Conservation (phyloP, 1,140 invertebrate species). For the Aporrectodea caliginosa region DNA sequence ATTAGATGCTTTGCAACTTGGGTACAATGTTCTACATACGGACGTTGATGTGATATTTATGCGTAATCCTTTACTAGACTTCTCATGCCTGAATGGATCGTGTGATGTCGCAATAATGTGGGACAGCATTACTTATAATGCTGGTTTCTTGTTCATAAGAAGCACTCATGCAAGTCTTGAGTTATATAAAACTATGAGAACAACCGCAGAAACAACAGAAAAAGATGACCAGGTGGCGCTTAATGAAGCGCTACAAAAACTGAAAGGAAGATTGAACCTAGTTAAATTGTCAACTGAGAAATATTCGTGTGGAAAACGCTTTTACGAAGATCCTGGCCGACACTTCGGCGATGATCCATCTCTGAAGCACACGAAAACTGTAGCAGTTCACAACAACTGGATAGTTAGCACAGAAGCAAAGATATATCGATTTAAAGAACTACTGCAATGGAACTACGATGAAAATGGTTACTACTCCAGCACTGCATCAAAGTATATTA, state of each 20-base stretch:
- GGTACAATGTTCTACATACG: slow-evolving; percentile 24
- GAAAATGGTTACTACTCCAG: too few species aligned
- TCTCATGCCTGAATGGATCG: not conserved
- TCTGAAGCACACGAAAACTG: too few species aligned
- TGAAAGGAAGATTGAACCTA: too few species aligned
- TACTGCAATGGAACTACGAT: too few species aligned
- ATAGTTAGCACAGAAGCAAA: too few species aligned
- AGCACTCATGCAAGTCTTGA: not conserved
- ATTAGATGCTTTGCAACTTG: slow-evolving; percentile 16
- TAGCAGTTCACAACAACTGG: too few species aligned
- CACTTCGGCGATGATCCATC: too few species aligned
- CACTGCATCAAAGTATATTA: too few species aligned
- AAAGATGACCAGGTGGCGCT: not conserved
- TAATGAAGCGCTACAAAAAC: not conserved
- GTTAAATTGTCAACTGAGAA: too few species aligned
- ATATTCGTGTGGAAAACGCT: too few species aligned
- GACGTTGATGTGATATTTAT: slow-evolving; percentile 24
- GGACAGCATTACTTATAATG: slow-evolving; percentile 16
- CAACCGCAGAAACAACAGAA: not conserved
- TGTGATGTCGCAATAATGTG: slow-evolving; percentile 14
- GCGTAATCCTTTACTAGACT: slow-evolving; percentile 14
- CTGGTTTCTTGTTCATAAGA: slow-evolving; percentile 21
- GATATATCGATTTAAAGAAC: too few species aligned
- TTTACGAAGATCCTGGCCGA: too few species aligned
- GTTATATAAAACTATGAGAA: not conserved